These are phyloP conservation scores for Phataginus tetradactyla DNA, from an alignment of 2,797 vertebrate genomes.

Conservation along the genomic window DNA sequence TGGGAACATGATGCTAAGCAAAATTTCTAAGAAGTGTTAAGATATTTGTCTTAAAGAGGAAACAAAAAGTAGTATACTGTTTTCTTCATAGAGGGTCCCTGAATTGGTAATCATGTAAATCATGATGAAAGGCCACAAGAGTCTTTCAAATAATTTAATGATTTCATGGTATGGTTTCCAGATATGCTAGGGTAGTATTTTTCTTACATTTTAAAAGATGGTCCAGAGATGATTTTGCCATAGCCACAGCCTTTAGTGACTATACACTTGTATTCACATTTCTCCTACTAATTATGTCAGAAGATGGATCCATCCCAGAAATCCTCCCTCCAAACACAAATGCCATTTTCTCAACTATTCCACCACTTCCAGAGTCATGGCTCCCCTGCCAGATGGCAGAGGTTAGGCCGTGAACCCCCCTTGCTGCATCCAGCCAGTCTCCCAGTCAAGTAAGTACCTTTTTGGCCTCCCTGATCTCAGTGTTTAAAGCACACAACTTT, in stretches of 20 bases:
- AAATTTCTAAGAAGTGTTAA: neutral
- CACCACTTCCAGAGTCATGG: neutral
- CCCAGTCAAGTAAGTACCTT: neutral
- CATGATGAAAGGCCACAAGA: slow-evolving; percentile 56
- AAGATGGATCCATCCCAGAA: slow-evolving; percentile 54
- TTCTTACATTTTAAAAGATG: slow-evolving; percentile 9
- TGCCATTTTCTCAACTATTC: slow-evolving; percentile 29
- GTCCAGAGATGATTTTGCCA: neutral
- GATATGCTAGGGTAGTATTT: neutral
- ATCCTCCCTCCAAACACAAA: slow-evolving; percentile 59
- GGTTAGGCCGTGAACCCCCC: slow-evolving; percentile 11
- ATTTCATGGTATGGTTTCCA: slow-evolving; percentile 56
- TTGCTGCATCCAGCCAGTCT: neutral
- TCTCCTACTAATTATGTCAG: neutral
- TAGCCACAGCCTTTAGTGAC: no score
- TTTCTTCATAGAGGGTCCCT: neutral
- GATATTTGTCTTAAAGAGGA: neutral
- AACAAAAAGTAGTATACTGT: neutral
- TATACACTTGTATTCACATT: neutral
- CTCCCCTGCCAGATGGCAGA: slow-evolving; percentile 65
- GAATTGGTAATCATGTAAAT: neutral
- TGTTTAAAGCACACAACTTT: neutral
- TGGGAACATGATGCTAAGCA: neutral
- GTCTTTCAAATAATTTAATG: slow-evolving; percentile 69
- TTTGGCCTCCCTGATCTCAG: neutral